Evolutionary conservation across 2,888 invertebrate species (phyloP), one percentile per base, ranked within the genome.

Genomic region (Bruchidius siliquastri): DNA sequence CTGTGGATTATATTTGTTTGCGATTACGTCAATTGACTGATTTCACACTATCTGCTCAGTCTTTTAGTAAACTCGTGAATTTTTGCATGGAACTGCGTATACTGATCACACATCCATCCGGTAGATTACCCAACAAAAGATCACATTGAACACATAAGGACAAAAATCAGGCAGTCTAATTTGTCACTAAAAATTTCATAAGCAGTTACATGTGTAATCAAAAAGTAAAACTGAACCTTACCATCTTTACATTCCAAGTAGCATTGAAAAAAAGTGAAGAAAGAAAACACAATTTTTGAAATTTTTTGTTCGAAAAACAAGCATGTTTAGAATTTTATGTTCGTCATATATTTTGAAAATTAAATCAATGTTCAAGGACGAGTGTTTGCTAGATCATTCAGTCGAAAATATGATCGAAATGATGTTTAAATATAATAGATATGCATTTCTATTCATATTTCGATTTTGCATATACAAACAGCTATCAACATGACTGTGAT

Each of bases 241-340:
- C 87, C 87, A 86, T 87, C 87, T 87, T 84, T 80, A 68, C 80
- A 80, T 83, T 86, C 85, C 86, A 86, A 85, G 85, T 86, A 85
- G 86, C 86, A 86, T 85, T 84, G 83, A 82, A 84, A 83, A 82
- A 79, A 78, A 71, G 76, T 78, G 22, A 80, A 81, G 79, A 83
- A 82, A 83, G 78, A 71, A 82, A 80, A 81, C 76, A 81, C 80
- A 79, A 80, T 79, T 80, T 81, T 83, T 83, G 82, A 82, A 80
- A 81, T 79, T 79, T 78, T 80, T 77, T 76, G 77, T 74, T 77
- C 71, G 78, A 77, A 77, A 79, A 77, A 79, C 72, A 81, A 81
- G 81, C 80, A 80, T 82, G 81, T 80, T 75, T 3, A 49, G 49
- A 49, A 49, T 13, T 49, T 49, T 49, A 8, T 49, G 49, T 49